Conservation (phyloP, 2,797 vertebrate species). For the Platalea minor region DNA sequence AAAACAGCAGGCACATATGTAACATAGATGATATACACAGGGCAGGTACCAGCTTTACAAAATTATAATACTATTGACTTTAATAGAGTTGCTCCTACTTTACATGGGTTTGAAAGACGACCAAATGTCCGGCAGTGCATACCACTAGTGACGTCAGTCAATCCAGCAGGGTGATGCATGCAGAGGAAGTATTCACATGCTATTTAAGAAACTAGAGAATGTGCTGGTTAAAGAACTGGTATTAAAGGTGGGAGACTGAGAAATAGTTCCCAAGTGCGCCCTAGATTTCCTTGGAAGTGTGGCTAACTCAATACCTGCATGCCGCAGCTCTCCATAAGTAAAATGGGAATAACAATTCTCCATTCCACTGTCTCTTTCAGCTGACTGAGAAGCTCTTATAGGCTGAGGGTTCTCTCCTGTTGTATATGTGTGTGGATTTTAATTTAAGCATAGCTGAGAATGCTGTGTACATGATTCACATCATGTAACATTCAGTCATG, state of each 20-base stretch:
- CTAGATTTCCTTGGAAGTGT: background rate
- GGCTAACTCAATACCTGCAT: background rate
- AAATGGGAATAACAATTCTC: background rate
- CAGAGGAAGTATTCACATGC: background rate
- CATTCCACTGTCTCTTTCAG: background rate
- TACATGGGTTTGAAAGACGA: background rate
- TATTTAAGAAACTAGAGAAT: background rate
- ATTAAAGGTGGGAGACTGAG: background rate
- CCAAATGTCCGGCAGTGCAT: background rate
- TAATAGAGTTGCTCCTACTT: background rate
- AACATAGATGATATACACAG: background rate
- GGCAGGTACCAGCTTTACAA: background rate
- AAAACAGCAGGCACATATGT: rapidly evolving
- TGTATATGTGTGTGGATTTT: background rate
- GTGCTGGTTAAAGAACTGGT: background rate
- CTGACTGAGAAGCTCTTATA: background rate
- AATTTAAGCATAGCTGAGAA: conserved; percentile 55
- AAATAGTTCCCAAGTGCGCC: background rate
- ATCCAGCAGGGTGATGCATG: background rate
- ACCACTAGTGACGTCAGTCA: background rate
- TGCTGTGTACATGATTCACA: conserved; percentile 62
- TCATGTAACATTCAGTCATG: conserved; percentile 68
- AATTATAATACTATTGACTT: background rate
- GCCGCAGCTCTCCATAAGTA: background rate
- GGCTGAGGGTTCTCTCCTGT: background rate